phyloP scores from a whole-genome alignment of 2,113 vertebrate genomes.

The Pterocles orientalis region DNA sequence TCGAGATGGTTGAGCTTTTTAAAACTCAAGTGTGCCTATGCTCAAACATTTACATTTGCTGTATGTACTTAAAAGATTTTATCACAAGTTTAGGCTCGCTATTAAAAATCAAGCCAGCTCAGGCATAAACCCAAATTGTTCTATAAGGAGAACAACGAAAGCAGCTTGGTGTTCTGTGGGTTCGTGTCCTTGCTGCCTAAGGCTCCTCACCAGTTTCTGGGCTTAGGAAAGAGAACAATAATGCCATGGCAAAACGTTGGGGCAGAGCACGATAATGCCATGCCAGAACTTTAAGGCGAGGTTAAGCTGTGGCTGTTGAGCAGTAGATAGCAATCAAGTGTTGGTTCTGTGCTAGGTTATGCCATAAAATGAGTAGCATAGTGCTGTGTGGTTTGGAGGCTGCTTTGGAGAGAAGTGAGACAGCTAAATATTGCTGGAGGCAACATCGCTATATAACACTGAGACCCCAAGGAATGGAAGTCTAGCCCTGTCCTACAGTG shows the following conservation, averaged over 20 bases:
- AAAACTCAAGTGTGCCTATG: not conserved
- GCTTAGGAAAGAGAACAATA: not conserved
- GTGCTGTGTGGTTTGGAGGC: not conserved
- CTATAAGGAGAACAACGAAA: not conserved
- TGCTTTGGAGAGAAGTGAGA: not conserved
- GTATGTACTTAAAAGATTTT: not conserved
- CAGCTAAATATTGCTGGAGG: not conserved
- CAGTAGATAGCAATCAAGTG: not conserved
- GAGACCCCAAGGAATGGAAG: not conserved
- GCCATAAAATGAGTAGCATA: not conserved
- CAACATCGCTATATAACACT: not conserved
- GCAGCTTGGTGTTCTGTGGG: not conserved
- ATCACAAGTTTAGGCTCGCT: not conserved
- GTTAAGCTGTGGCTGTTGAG: not conserved
- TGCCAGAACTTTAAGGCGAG: not conserved
- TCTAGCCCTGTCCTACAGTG: not conserved
- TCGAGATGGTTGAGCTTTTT: not conserved
- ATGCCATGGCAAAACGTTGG: not conserved
- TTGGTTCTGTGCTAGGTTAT: not conserved
- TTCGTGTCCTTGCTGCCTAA: not conserved
- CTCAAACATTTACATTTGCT: not conserved
- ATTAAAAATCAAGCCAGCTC: not conserved
- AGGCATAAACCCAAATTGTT: not conserved
- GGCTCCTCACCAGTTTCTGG: not conserved
- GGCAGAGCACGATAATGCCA: no score